A percentile compares a stretch with the other conserved stretches of the same genome.
phyloP scores from a whole-genome alignment of 2,113 vertebrate species.

The Nycticorax nycticorax region DNA sequence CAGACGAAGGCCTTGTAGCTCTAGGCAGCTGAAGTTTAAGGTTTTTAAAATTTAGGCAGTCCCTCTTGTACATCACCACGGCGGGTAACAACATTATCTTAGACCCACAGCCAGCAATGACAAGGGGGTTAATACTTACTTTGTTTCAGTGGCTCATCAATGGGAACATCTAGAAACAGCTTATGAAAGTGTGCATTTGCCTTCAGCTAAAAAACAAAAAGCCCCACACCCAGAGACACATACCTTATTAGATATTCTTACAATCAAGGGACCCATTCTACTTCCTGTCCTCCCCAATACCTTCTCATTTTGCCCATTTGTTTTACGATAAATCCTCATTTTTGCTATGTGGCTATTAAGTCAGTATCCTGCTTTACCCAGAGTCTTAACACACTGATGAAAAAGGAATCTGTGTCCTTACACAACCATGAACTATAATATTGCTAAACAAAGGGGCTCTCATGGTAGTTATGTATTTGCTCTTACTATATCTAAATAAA shows the following conservation, averaged over 20 bases:
- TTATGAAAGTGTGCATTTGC: slow-evolving; percentile 95
- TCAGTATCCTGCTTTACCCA: background rate
- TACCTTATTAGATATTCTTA: background rate
- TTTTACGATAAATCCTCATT: background rate
- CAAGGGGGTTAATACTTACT: slow-evolving; percentile 79
- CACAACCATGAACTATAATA: background rate
- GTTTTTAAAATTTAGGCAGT: background rate
- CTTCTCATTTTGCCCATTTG: background rate
- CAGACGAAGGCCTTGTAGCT: background rate
- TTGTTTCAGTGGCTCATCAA: slow-evolving; percentile 88
- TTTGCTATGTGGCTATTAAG: background rate
- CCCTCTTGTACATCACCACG: background rate
- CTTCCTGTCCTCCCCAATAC: background rate
- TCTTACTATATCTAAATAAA: background rate
- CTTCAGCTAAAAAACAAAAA: slow-evolving; percentile 83
- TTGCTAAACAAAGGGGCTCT: background rate
- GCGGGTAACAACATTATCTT: background rate
- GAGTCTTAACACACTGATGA: background rate
- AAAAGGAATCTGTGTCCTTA: background rate
- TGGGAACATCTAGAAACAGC: slow-evolving; percentile 90
- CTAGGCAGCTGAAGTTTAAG: background rate
- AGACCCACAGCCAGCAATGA: background rate
- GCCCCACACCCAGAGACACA: background rate
- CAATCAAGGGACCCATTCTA: background rate
- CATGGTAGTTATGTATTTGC: background rate